Conservation (phyloP, 2,888 invertebrate species). For the Yponomeuta malinellus region DNA sequence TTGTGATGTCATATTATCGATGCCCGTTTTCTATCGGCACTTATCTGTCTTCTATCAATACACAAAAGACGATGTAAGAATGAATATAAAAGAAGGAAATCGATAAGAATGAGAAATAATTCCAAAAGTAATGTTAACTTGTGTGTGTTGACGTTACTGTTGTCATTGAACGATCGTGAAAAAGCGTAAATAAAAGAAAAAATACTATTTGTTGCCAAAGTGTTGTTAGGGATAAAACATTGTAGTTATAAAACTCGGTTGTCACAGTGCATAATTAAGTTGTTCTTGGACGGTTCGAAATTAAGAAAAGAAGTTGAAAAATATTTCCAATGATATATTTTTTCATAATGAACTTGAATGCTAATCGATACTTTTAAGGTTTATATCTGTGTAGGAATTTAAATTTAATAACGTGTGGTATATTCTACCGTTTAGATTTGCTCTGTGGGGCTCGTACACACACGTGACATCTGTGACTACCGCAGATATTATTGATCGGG, state of each 20-base stretch:
- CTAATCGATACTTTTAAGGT: conserved; percentile 70
- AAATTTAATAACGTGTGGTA: conserved; percentile 67
- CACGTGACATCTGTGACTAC: not conserved
- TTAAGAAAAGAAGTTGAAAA: conserved; percentile 71
- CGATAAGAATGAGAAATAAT: conserved; percentile 41
- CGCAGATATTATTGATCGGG: no score
- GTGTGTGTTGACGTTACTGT: conserved; percentile 55
- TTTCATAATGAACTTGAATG: conserved; percentile 71
- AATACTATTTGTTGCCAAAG: conserved; percentile 76
- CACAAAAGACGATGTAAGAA: conserved; percentile 44
- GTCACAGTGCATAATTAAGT: conserved; percentile 72
- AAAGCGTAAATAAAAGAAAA: conserved; percentile 40
- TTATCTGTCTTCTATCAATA: conserved; percentile 58
- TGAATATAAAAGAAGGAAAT: conserved; percentile 28
- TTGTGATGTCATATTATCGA: conserved; percentile 35
- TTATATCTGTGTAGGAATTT: conserved; percentile 73
- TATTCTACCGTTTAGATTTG: conserved; percentile 47
- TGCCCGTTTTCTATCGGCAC: conserved; percentile 50
- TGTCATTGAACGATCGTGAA: conserved; percentile 44
- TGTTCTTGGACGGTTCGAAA: conserved; percentile 71
- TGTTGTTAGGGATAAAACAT: conserved; percentile 69
- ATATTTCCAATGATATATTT: conserved; percentile 76
- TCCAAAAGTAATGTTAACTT: conserved; percentile 57
- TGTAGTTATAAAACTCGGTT: conserved; percentile 73
- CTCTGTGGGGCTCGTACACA: conserved; percentile 15